Percentiles rank a stretch among this genome's conserved stretches.
Evolutionary conservation across 1,140 invertebrate genomes (phyloP).

Genomic region (Plectus sambesii): DNA sequence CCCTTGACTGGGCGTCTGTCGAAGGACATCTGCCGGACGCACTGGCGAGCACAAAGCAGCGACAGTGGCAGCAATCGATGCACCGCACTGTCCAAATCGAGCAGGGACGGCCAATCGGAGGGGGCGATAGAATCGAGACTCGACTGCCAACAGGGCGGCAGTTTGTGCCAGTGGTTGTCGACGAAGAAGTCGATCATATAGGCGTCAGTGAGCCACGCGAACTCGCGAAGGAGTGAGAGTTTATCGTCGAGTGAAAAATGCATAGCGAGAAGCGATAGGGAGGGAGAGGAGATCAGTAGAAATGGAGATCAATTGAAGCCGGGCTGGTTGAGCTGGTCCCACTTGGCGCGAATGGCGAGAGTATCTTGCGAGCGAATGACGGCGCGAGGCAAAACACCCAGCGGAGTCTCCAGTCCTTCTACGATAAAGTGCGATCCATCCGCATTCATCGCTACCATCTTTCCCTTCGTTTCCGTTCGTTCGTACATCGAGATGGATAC

Average conservation of each 20-base stretch:
- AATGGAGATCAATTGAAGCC: background rate
- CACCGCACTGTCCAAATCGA: conserved; percentile 1
- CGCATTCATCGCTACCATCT: conserved; percentile 18
- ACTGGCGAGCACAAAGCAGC: background rate
- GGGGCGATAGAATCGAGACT: conserved; percentile 3
- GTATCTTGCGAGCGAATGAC: conserved; percentile 9
- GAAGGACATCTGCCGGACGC: background rate
- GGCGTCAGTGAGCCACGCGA: conserved; percentile 20
- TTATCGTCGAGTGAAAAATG: conserved; percentile 18
- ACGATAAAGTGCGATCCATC: conserved; percentile 19
- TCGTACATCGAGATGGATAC: conserved; percentile 19
- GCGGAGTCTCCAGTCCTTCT: conserved; percentile 19
- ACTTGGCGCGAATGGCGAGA: background rate
- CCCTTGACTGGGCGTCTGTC: conserved; percentile 1
- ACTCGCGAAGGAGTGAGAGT: conserved; percentile 11
- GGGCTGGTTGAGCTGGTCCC: background rate
- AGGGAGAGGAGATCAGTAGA: too few relatives aligned
- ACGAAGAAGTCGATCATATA: conserved; percentile 31
- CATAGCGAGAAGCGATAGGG: conserved; percentile 3
- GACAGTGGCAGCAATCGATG: conserved; percentile 5
- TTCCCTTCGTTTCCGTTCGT: conserved; percentile 13
- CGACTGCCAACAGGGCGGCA: conserved; percentile 20
- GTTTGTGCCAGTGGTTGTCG: conserved; percentile 24
- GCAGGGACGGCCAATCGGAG: background rate
- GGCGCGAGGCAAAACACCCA: conserved; percentile 17